A percentile compares a stretch with the other conserved stretches of the same genome.
These are phyloP conservation scores for Actinia tenebrosa DNA, from an alignment of 64 coral and sea anemone species.

Conservation along the genomic window DNA sequence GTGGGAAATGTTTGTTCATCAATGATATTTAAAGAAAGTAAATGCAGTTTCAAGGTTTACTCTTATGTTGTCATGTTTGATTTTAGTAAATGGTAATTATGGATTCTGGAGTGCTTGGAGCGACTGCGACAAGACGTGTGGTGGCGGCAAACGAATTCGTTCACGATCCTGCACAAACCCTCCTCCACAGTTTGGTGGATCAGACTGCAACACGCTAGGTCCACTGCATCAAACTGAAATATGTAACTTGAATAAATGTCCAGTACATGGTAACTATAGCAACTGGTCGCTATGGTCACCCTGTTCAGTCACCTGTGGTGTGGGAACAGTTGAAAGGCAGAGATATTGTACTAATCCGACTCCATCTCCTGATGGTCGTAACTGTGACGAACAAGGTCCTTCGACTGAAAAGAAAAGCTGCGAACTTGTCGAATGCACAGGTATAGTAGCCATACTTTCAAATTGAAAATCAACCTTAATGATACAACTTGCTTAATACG, in stretches of 20 bases:
- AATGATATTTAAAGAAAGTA: no score
- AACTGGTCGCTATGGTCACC: conserved; percentile 92
- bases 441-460: background rate
- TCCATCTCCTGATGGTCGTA: conserved; percentile 66
- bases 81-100: conserved; percentile 79
- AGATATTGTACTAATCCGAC: conserved; percentile 84
- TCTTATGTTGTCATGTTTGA: background rate
- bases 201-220: conserved; percentile 59
- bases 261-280: conserved; percentile 94
- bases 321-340: conserved; percentile 67
- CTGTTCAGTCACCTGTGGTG: conserved; percentile 92
- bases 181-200: conserved; percentile 74
- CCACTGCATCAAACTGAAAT: conserved; percentile 46
- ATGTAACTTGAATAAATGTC: conserved; percentile 64
- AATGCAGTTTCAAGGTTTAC: background rate
- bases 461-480: background rate
- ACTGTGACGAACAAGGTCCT: conserved; percentile 70
- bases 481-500: background rate
- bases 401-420: conserved; percentile 84
- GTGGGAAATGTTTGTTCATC: no score
- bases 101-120: conserved; percentile 83
- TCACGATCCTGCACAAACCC: conserved; percentile 81
- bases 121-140: conserved; percentile 80
- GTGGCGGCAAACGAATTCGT: conserved; percentile 55
- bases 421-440: conserved; percentile 85